A percentile compares a stretch with the other conserved stretches of the same genome.
These are phyloP conservation scores for Perca flavescens DNA, from an alignment of 2,113 vertebrate genomes.

Conservation along the genomic window DNA sequence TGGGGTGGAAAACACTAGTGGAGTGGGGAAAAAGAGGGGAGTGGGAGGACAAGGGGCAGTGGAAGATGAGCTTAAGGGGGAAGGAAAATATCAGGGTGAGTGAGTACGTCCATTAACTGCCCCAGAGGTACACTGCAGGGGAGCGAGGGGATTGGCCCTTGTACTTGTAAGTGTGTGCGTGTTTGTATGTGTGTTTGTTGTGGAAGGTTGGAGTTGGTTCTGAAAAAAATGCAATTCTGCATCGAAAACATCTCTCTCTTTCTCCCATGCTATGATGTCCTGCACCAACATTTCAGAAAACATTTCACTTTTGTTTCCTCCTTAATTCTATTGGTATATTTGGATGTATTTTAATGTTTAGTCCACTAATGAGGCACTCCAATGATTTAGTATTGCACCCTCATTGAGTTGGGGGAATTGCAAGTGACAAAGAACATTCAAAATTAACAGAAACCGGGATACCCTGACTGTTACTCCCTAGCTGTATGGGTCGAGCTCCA, in stretches of 20 bases:
- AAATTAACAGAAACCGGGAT: neutral
- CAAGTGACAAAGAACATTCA: neutral
- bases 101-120: slow-evolving; percentile 75
- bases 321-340: neutral
- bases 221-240: slow-evolving; percentile 30
- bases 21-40: slow-evolving; percentile 57
- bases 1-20: slow-evolving; percentile 74
- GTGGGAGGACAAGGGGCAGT: slow-evolving; percentile 57
- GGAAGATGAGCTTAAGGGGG: slow-evolving; percentile 62
- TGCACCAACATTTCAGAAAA: slow-evolving; percentile 23
- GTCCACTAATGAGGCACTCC: neutral
- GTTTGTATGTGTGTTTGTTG: slow-evolving; percentile 28
- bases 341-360: neutral
- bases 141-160: slow-evolving; percentile 32
- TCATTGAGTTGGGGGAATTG: neutral
- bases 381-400: neutral
- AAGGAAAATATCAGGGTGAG: slow-evolving; percentile 67
- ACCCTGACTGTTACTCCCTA: neutral
- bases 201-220: slow-evolving; percentile 44
- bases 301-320: neutral
- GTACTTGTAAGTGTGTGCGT: slow-evolving; percentile 43
- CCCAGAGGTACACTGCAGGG: slow-evolving; percentile 57
- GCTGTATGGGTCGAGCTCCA: neutral
- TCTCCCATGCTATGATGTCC: neutral
- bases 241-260: slow-evolving; percentile 17